phyloP scores from a whole-genome alignment of 2,113 vertebrate species.

The Tringa solitaria region DNA sequence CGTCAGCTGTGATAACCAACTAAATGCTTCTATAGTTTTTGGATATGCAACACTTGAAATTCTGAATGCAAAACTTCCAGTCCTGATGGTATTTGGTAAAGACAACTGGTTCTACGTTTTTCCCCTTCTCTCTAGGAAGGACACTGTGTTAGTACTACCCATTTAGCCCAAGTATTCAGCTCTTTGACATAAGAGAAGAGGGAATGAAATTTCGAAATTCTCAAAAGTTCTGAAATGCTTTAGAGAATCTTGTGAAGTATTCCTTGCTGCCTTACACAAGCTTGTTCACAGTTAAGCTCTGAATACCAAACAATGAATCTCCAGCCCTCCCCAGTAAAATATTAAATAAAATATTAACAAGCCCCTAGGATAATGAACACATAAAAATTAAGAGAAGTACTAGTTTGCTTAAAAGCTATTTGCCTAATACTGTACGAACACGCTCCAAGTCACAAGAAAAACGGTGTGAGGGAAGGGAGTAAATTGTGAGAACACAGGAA shows the following conservation, averaged over 20 bases:
- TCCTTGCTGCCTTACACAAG: background rate
- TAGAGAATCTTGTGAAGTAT: background rate
- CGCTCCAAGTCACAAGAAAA: background rate
- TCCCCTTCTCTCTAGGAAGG: background rate
- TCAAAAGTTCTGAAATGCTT: background rate
- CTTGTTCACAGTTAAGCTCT: background rate
- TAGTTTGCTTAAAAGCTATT: background rate
- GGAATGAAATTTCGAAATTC: background rate
- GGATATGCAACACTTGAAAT: background rate
- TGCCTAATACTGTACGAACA: background rate
- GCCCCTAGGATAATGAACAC: background rate
- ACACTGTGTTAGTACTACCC: background rate
- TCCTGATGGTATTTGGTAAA: background rate
- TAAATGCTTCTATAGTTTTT: background rate
- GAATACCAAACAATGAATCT: background rate
- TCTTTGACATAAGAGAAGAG: background rate
- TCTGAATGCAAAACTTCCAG: background rate
- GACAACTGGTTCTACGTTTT: background rate
- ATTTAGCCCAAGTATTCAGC: background rate
- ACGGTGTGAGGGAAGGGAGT: background rate
- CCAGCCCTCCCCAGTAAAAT: background rate
- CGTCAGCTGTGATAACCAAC: background rate
- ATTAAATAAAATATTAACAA: background rate
- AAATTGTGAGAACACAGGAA: background rate
- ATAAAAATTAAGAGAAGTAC: background rate